Conservation (phyloP, 2,113 vertebrate species). For the Corythaeola cristata region DNA sequence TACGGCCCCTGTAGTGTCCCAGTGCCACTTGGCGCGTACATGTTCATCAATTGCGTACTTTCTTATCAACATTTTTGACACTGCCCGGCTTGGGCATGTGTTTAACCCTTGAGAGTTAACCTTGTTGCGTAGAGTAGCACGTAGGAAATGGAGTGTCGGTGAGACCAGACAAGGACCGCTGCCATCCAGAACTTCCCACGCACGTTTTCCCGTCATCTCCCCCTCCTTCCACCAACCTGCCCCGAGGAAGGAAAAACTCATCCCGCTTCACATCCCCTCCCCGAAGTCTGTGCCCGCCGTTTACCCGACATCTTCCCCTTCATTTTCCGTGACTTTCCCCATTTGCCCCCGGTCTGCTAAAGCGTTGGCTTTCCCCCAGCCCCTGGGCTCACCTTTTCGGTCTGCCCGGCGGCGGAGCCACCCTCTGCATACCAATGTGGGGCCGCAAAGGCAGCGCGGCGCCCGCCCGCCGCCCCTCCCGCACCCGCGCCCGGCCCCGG, state of each 20-base stretch:
- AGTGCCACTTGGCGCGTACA: background rate
- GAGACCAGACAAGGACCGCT: background rate
- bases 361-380: background rate
- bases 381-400: conserved; percentile 49
- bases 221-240: background rate
- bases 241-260: background rate
- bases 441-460: conserved; percentile 24
- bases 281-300: background rate
- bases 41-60: background rate
- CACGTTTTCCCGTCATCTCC: background rate
- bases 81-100: background rate
- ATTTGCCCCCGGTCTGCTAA: background rate
- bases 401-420: conserved; percentile 51
- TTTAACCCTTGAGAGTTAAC: background rate
- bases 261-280: background rate
- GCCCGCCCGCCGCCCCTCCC: background rate
- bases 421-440: conserved; percentile 57
- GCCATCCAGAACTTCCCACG: conserved; percentile 2
- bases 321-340: background rate
- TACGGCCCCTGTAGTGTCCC: background rate
- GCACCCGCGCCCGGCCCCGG: background rate
- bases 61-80: background rate
- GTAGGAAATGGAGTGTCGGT: background rate
- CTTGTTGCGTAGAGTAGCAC: background rate
- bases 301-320: background rate